Evolutionary conservation across 2,113 vertebrate species (phyloP).

Genomic region (Pandion haliaetus): DNA sequence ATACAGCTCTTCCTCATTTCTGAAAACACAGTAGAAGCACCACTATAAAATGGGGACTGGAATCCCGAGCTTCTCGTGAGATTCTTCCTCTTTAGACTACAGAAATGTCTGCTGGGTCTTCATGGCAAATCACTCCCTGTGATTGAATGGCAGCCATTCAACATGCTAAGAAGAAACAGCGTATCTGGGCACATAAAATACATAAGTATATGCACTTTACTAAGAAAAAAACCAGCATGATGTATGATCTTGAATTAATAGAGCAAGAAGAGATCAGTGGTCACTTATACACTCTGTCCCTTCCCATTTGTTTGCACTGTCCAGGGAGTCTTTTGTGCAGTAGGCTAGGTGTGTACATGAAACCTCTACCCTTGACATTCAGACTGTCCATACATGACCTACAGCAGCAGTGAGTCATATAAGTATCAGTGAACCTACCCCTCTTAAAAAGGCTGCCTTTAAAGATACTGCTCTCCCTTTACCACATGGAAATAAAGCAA

Average conservation of each 20-base stretch:
- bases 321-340: neutral
- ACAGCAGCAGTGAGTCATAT: neutral
- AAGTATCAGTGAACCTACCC: neutral
- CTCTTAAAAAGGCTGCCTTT: neutral
- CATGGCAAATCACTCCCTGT: neutral
- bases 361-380: neutral
- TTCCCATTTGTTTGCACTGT: neutral
- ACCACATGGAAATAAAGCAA: neutral
- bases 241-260: neutral
- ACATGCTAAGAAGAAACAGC: neutral
- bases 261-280: neutral
- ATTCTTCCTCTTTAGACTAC: neutral
- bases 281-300: neutral
- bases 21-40: neutral
- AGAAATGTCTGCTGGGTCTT: neutral
- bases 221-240: neutral
- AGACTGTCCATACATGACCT: neutral
- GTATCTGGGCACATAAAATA: neutral
- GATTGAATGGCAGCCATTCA: neutral
- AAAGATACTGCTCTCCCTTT: neutral
- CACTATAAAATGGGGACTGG: neutral
- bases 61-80: neutral
- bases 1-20: neutral
- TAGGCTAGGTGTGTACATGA: neutral
- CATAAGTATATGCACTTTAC: neutral